phyloP scores from a whole-genome alignment of 1,140 invertebrate species.

The Meteorus sp. region DNA sequence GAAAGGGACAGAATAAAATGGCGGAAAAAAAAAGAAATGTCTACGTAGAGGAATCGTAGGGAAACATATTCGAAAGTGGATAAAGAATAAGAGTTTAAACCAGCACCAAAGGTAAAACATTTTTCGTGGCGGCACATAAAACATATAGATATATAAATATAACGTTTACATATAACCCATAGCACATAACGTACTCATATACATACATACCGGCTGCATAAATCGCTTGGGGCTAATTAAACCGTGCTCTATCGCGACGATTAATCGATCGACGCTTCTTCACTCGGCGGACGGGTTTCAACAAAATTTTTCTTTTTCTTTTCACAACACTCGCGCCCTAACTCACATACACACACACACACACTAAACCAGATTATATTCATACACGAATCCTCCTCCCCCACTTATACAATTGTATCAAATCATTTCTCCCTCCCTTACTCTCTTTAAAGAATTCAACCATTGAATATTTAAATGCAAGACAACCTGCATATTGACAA shows the following conservation, averaged over 20 bases:
- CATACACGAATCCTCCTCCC: too few species aligned
- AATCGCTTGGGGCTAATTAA: conserved; percentile 45
- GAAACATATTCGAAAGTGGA: too few species aligned
- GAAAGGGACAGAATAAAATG: too few species aligned
- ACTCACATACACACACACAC: background rate
- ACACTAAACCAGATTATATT: background rate
- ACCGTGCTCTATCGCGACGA: conserved; percentile 47
- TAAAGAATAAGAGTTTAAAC: background rate
- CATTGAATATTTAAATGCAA: background rate
- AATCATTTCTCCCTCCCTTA: too few species aligned
- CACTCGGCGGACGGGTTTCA: conserved; percentile 17
- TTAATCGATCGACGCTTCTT: conserved; percentile 47
- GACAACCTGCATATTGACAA: background rate
- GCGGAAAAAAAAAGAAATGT: too few species aligned
- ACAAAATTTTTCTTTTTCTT: conserved; percentile 7
- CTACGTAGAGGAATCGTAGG: too few species aligned
- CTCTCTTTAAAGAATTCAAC: too few species aligned
- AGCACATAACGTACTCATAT: background rate
- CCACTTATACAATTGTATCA: too few species aligned
- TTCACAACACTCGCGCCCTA: background rate
- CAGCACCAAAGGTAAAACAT: too few species aligned
- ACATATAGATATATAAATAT: background rate
- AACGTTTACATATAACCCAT: background rate
- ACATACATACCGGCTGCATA: conserved; percentile 21
- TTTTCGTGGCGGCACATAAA: background rate